Evolutionary conservation across 1,140 invertebrate genomes (phyloP).

Genomic region (Adelges cooleyi): DNA sequence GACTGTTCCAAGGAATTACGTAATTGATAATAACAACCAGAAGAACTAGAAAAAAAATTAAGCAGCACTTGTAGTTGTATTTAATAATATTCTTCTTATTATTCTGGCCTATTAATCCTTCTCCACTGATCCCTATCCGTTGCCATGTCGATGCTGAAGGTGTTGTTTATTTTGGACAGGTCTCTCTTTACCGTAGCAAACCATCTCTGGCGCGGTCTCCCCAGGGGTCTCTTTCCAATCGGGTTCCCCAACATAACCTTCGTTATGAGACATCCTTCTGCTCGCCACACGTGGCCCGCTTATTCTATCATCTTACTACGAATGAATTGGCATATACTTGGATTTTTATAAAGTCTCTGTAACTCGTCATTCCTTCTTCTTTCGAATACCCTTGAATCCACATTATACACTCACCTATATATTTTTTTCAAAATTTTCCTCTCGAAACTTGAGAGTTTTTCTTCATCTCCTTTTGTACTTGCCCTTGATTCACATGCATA

Average conservation of each 20-base stretch:
- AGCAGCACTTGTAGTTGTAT: too few species aligned
- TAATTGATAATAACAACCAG: too few species aligned
- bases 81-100: too few species aligned
- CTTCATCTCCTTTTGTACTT: background rate
- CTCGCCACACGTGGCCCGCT: background rate
- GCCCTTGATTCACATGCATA: background rate
- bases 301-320: background rate
- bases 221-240: background rate
- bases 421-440: too few species aligned
- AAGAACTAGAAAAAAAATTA: too few species aligned
- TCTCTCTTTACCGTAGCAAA: background rate
- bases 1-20: too few species aligned
- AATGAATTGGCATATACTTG: background rate
- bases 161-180: conserved; percentile 2
- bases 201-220: background rate
- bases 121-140: background rate
- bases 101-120: background rate
- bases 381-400: background rate
- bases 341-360: too few species aligned
- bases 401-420: background rate
- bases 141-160: background rate
- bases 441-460: background rate
- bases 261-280: background rate
- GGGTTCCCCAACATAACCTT: background rate
- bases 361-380: too few species aligned